A percentile compares a stretch with the other conserved stretches of the same genome.
Evolutionary conservation across 2,797 vertebrate species (phyloP).

Genomic region (Halcyon smyrnensis): DNA sequence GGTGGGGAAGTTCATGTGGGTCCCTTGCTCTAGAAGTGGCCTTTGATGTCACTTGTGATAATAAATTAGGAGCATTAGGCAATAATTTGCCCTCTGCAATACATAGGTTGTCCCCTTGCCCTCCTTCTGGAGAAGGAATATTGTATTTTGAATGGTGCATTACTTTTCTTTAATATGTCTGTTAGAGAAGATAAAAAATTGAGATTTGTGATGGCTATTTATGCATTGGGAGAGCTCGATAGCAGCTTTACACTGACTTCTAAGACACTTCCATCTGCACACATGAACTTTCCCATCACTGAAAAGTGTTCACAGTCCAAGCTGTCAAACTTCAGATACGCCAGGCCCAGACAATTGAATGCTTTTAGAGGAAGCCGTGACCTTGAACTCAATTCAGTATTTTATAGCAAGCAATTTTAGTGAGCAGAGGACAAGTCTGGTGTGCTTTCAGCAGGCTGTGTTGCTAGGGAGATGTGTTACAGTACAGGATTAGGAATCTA

Average conservation of each 20-base stretch:
- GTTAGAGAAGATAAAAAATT: background rate
- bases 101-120: background rate
- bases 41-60: background rate
- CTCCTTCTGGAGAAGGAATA: background rate
- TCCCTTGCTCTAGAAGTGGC: background rate
- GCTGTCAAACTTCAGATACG: background rate
- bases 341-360: background rate
- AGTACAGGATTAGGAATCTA: background rate
- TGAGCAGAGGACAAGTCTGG: background rate
- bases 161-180: background rate
- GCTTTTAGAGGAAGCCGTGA: background rate
- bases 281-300: background rate
- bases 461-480: background rate
- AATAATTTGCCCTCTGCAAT: background rate
- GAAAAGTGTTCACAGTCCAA: background rate
- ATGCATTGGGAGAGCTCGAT: background rate
- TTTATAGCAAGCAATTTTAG: background rate
- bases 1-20: background rate
- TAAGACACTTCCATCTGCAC: background rate
- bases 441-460: background rate
- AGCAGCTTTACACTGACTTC: background rate
- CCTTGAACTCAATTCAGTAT: slow-evolving; percentile 19
- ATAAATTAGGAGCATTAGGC: background rate
- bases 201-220: background rate
- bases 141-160: background rate